These are phyloP conservation scores for Atta texana DNA, from an alignment of 1,140 invertebrate genomes.

Conservation along the genomic window DNA sequence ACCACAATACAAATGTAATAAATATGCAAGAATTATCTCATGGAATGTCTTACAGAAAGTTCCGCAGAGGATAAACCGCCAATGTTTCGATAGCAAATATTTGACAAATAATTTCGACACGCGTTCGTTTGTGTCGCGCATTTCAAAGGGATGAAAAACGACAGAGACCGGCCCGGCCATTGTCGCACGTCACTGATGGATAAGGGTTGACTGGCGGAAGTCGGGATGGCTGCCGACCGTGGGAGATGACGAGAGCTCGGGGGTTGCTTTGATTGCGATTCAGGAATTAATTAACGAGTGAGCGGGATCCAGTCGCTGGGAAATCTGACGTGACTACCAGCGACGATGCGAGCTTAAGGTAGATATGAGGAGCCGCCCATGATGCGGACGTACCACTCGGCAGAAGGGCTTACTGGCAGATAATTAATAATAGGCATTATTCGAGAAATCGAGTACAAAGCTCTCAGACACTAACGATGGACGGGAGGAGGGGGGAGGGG, in stretches of 20 bases:
- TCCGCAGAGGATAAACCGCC: background rate
- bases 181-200: constrained; percentile 53
- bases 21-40: background rate
- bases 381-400: constrained; percentile 7
- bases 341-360: constrained; percentile 71
- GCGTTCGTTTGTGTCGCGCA: background rate
- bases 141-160: constrained; percentile 6
- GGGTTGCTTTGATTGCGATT: constrained; percentile 79
- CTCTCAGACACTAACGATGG: constrained; percentile 3
- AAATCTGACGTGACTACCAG: constrained; percentile 80
- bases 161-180: background rate
- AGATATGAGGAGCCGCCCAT: constrained; percentile 10
- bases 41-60: background rate
- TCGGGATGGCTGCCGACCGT: constrained; percentile 27
- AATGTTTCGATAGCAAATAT: constrained; percentile 42
- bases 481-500: background rate
- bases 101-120: constrained; percentile 49
- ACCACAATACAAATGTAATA: background rate
- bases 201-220: constrained; percentile 62
- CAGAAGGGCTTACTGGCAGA: constrained; percentile 54
- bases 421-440: constrained; percentile 79
- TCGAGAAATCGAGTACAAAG: constrained; percentile 42
- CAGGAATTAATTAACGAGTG: constrained; percentile 81
- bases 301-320: constrained; percentile 69
- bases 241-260: constrained; percentile 60